phyloP scores from a whole-genome alignment of 2,797 vertebrate species.

The Hydrophis major region DNA sequence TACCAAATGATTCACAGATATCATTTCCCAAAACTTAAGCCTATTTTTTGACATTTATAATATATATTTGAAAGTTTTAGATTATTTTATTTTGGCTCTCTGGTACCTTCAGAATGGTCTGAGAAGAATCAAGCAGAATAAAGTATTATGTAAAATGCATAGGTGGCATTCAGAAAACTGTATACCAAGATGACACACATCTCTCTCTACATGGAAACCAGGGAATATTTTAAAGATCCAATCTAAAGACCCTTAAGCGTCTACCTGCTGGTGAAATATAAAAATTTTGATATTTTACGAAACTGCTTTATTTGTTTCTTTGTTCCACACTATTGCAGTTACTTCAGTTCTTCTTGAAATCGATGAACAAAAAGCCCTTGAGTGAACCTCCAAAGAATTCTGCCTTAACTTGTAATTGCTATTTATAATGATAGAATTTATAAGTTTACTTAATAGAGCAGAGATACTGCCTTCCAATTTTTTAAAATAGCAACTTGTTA shows the following conservation, averaged over 20 bases:
- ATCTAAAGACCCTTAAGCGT: background rate
- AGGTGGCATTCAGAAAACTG: background rate
- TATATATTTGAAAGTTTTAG: background rate
- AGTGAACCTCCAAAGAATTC: background rate
- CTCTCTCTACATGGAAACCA: background rate
- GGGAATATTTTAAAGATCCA: background rate
- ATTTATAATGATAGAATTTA: background rate
- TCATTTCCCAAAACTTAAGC: background rate
- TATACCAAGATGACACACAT: background rate
- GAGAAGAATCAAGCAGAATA: background rate
- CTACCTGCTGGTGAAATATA: background rate
- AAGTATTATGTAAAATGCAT: background rate
- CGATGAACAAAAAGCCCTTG: background rate
- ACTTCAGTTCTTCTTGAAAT: background rate
- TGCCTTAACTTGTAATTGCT: background rate
- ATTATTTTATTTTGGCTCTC: background rate
- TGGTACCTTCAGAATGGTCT: background rate
- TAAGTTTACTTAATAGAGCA: background rate
- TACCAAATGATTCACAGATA: background rate
- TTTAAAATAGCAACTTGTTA: background rate
- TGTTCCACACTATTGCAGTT: background rate
- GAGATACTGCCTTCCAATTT: background rate
- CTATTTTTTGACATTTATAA: background rate
- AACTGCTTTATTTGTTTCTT: background rate
- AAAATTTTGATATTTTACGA: background rate